A percentile compares a stretch with the other conserved stretches of the same genome.
Evolutionary conservation across 2,888 invertebrate genomes (phyloP).

Genomic region (Athalia circularis): DNA sequence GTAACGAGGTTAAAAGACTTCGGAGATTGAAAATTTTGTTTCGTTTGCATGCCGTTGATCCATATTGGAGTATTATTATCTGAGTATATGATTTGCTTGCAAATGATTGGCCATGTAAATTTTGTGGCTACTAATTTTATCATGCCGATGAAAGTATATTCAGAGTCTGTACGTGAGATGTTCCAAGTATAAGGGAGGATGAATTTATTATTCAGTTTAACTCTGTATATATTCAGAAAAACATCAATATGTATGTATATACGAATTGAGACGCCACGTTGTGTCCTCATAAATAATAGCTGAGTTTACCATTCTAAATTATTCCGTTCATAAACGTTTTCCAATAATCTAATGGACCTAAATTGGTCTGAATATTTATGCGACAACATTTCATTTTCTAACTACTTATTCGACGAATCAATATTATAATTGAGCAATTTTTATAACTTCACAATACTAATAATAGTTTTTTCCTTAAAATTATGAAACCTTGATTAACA

Average conservation of each 20-base stretch:
- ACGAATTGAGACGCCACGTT: slow-evolving; percentile 36
- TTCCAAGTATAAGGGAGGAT: background rate
- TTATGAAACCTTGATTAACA: slow-evolving; percentile 32
- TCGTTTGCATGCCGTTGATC: background rate
- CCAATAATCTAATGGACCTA: slow-evolving; percentile 12
- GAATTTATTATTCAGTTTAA: slow-evolving; percentile 15
- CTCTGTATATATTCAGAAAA: background rate
- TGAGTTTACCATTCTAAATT: slow-evolving; percentile 14
- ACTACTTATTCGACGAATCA: slow-evolving; percentile 8
- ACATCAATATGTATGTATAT: slow-evolving; percentile 14
- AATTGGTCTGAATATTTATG: slow-evolving; percentile 16
- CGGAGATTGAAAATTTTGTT: background rate
- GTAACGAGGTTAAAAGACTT: background rate
- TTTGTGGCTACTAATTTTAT: background rate
- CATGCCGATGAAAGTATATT: background rate
- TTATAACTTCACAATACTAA: slow-evolving; percentile 23
- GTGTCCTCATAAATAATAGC: slow-evolving; percentile 23
- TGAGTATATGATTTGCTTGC: background rate
- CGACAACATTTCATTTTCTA: slow-evolving; percentile 8
- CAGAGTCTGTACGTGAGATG: slow-evolving; percentile 4
- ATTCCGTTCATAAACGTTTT: slow-evolving; percentile 7
- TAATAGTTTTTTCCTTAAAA: slow-evolving; percentile 11
- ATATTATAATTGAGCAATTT: slow-evolving; percentile 37
- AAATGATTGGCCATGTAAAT: background rate
- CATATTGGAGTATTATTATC: background rate